Conservation (phyloP, 2,113 vertebrate species). For the Syngnathus scovelli region DNA sequence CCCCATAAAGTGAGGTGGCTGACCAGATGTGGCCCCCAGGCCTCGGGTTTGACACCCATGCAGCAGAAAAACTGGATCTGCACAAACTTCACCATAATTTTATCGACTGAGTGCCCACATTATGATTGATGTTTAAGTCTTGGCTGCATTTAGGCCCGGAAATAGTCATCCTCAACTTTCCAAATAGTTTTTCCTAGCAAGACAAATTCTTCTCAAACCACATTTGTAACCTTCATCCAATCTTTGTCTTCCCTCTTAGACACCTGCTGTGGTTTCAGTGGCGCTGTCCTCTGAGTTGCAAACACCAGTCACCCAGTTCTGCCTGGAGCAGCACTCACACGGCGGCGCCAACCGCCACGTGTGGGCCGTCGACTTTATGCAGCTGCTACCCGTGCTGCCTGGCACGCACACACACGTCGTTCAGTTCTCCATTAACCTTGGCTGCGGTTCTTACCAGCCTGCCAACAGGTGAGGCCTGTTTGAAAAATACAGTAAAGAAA, state of each 20-base stretch:
- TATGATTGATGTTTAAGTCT: background rate
- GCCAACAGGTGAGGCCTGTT: slow-evolving; percentile 84
- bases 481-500: background rate
- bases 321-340: slow-evolving; percentile 86
- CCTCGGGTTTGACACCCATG: background rate
- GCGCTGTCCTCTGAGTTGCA: slow-evolving; percentile 86
- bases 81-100: background rate
- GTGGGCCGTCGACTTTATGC: slow-evolving; percentile 94
- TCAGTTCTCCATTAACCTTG: slow-evolving; percentile 96
- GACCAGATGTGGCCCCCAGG: background rate
- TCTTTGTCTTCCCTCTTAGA: slow-evolving; percentile 59
- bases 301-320: slow-evolving; percentile 87
- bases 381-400: slow-evolving; percentile 86
- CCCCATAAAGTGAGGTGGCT: background rate
- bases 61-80: background rate
- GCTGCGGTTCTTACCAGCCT: slow-evolving; percentile 91
- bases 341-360: slow-evolving; percentile 81
- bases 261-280: slow-evolving; percentile 84
- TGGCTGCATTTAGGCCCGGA: too few relatives aligned
- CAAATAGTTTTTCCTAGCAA: background rate
- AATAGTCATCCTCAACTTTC: too few relatives aligned
- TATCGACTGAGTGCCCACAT: background rate
- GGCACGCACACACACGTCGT: slow-evolving; percentile 85
- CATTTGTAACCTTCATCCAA: background rate
- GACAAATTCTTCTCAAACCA: background rate